These are phyloP conservation scores for Rachycentron canadum DNA, from an alignment of 2,797 vertebrate species.

Conservation along the genomic window DNA sequence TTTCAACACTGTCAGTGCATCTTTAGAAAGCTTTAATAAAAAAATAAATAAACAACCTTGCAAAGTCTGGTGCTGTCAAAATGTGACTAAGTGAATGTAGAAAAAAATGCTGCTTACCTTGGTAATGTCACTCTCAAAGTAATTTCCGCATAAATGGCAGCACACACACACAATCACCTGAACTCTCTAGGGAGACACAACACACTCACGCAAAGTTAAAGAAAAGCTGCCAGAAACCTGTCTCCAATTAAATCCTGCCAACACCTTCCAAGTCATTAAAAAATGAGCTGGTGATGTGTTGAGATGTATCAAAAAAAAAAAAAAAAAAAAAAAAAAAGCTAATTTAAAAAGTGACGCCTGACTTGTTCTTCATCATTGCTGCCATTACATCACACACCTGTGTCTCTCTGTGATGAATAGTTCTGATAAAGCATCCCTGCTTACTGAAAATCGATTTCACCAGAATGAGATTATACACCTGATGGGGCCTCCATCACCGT, in stretches of 20 bases:
- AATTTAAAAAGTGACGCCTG: conserved; percentile 53
- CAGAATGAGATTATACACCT: conserved; percentile 47
- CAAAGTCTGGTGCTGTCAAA: conserved; percentile 63
- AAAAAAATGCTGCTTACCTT: conserved; percentile 52
- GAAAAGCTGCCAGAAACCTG: conserved; percentile 59
- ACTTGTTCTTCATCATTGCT: conserved; percentile 54
- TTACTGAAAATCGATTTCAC: conserved; percentile 56
- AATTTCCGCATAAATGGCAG: conserved; percentile 50
- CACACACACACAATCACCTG: conserved; percentile 27
- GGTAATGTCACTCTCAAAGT: conserved; percentile 60
- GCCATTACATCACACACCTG: conserved; percentile 69
- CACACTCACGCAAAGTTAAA: conserved; percentile 33
- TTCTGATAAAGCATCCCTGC: conserved; percentile 45
- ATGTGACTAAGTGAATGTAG: conserved; percentile 44
- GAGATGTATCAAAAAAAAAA: conserved; percentile 26
- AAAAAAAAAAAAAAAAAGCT: conserved; percentile 25
- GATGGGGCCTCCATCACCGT: conserved; percentile 26
- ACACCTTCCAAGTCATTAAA: conserved; percentile 63
- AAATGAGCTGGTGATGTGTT: conserved; percentile 47
- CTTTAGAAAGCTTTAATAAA: conserved; percentile 66
- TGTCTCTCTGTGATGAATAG: conserved; percentile 59
- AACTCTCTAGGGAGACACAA: conserved; percentile 41
- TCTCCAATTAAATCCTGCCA: conserved; percentile 63
- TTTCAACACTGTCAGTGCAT: conserved; percentile 37
- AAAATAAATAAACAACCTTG: conserved; percentile 35